These are phyloP conservation scores for Caenorhabditis parvicauda DNA, from an alignment of 2,888 invertebrate genomes.

Conservation along the genomic window DNA sequence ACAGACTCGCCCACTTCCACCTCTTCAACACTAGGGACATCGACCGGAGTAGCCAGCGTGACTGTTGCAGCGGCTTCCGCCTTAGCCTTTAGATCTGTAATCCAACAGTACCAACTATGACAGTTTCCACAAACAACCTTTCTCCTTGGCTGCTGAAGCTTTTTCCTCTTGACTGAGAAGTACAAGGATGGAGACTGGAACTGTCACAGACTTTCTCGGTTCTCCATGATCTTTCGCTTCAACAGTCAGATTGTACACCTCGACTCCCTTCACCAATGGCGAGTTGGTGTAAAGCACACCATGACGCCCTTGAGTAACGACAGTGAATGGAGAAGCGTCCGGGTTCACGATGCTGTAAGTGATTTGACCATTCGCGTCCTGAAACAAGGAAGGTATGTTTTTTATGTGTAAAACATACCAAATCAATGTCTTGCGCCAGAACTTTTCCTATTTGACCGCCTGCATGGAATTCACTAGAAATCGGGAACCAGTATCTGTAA, in stretches of 20 bases:
- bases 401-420: constrained; percentile 14
- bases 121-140: no score
- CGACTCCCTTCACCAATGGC: constrained; percentile 8
- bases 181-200: no score
- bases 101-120: no score
- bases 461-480: constrained; percentile 23
- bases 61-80: no score
- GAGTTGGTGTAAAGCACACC: constrained; percentile 20
- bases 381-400: constrained; percentile 3
- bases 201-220: constrained; percentile 11
- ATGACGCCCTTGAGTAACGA: constrained; percentile 21
- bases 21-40: no score
- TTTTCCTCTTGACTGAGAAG: no score
- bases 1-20: neutral
- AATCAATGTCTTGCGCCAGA: constrained; percentile 51
- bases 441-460: constrained; percentile 42
- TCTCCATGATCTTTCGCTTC: constrained; percentile 40
- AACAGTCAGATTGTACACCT: constrained; percentile 25
- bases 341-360: constrained; percentile 40
- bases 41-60: no score
- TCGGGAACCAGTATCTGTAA: constrained; percentile 46
- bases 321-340: constrained; percentile 24
- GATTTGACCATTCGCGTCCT: constrained; percentile 49
- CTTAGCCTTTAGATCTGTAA: no score
- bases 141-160: no score